Evolutionary conservation across 1,140 invertebrate species (phyloP).

Genomic region (Cydia pomonella): DNA sequence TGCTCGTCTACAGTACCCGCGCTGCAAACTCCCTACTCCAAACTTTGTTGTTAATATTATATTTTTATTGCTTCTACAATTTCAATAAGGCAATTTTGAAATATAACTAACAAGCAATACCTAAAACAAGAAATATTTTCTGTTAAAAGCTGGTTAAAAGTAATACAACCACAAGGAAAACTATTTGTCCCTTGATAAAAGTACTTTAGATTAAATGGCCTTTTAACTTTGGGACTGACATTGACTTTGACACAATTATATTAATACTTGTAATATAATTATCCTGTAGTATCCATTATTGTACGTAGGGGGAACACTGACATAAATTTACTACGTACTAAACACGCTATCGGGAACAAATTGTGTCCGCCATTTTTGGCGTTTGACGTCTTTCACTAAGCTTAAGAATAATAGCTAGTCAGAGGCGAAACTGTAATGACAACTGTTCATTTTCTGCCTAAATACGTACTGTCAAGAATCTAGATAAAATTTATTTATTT

Average conservation of each 20-base stretch:
- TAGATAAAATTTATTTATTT: too few species aligned
- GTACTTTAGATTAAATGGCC: background rate
- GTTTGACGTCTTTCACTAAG: too few species aligned
- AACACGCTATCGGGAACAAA: too few species aligned
- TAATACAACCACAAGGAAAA: background rate
- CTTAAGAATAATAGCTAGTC: too few species aligned
- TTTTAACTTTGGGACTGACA: background rate
- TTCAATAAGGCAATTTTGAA: background rate
- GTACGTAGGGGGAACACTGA: too few species aligned
- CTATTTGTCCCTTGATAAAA: background rate
- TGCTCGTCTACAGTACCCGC: background rate
- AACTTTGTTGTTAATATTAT: slow-evolving; percentile 6
- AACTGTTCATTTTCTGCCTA: too few species aligned
- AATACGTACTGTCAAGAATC: too few species aligned
- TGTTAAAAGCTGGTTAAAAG: background rate
- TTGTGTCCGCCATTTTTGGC: too few species aligned
- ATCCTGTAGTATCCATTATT: too few species aligned
- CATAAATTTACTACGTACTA: too few species aligned
- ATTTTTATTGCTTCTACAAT: slow-evolving; percentile 14
- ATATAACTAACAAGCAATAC: background rate
- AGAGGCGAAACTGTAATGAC: too few species aligned
- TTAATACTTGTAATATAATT: background rate
- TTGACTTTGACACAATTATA: background rate
- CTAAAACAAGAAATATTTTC: background rate
- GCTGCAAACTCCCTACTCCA: background rate